These are phyloP conservation scores for Microctonus aethiopoides DNA, from an alignment of 2,888 invertebrate genomes.

Conservation along the genomic window DNA sequence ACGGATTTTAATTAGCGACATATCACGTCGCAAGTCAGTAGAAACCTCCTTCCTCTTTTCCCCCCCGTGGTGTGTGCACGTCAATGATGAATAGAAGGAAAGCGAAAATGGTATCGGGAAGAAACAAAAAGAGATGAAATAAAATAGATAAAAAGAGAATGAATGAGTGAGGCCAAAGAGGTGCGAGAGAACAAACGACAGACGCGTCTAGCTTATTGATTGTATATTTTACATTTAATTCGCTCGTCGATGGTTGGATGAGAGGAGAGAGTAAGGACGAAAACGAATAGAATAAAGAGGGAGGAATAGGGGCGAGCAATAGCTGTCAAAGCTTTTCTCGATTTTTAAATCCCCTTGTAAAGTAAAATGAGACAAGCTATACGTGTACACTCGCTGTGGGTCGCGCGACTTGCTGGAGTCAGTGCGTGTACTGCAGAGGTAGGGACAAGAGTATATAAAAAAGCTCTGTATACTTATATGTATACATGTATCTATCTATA, in stretches of 20 bases:
- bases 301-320: constrained; percentile 54
- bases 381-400: constrained; percentile 35
- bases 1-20: constrained; percentile 53
- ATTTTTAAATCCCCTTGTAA: constrained; percentile 66
- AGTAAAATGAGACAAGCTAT: constrained; percentile 64
- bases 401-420: constrained; percentile 27
- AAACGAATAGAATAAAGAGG: constrained; percentile 35
- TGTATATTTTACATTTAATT: constrained; percentile 67
- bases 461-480: neutral
- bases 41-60: too few relatives aligned
- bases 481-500: neutral
- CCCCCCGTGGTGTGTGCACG: neutral
- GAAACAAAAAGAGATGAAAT: neutral
- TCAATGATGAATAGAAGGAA: neutral
- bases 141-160: constrained; percentile 11
- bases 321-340: constrained; percentile 66
- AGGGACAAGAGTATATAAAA: neutral
- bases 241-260: constrained; percentile 41
- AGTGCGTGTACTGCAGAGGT: neutral
- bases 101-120: too few relatives aligned
- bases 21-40: constrained; percentile 48
- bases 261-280: constrained; percentile 27
- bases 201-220: constrained; percentile 60
- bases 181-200: constrained; percentile 32
- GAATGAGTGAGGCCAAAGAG: constrained; percentile 9